Base-by-base conservation (phyloP, 2,888 invertebrate genomes). In the Pomacea canaliculata region DNA sequence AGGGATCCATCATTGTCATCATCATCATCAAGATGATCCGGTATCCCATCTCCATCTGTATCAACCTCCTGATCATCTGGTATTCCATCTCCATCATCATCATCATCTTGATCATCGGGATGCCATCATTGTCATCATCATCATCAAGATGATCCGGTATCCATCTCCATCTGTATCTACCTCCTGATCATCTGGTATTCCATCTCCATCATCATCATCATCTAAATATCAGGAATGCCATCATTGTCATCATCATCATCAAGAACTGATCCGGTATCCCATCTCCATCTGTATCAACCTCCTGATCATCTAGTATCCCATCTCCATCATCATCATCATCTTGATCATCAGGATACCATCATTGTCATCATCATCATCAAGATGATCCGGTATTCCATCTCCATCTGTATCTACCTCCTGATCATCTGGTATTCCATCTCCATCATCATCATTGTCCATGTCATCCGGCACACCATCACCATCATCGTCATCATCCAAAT, bases 381-480 rank as follows among this genome's bases (percentile, higher is more conserved):
- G 70, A 23, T 85, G 73, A 76, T 89, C 87, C 18, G 88, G 88
- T 65, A 89, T 86, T 7, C 88, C 89, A 82, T 90, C 89, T 56
- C 83, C 84, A 76, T 86, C 81, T 81, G 78, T 73, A 73, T 88
- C 88, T 7, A 84, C 82, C 48, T 84, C 82, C 37, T 73, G 13
- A 7, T 81, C 56, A 70, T 84, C 84, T 46, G 81, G 81, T 62
- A 85, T 83, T 79, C 85, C 84, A 78, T 84, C 85, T 69, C 83
- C 82, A 80, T 87, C 86, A 74, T 80, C 83, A 78, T 89, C 87
- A 13, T 81, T 72, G 71, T 90, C 87, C 19, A 73, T 19, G 70
- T 84, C 66, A 78, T 89, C 87, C 13, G 88, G 87, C 46, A 89
- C 80, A 27, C 83, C 83, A 79, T 86, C 85, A 49, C 80, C 80